A percentile compares a stretch with the other conserved stretches of the same genome.
These are phyloP conservation scores for Subanguina moxae DNA, from an alignment of 1,140 invertebrate genomes.

Conservation along the genomic window DNA sequence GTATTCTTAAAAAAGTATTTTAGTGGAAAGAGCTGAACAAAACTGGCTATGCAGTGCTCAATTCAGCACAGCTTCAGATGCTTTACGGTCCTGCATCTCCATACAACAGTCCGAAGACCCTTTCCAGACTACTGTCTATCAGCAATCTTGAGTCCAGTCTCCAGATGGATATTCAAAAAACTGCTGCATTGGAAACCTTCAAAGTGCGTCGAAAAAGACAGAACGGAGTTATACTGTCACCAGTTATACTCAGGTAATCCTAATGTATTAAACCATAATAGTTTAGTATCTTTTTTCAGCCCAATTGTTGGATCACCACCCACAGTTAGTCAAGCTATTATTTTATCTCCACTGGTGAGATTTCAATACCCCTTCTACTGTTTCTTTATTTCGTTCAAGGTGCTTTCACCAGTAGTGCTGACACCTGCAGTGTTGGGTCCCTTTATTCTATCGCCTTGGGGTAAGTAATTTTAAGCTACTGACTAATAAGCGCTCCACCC, in stretches of 20 bases:
- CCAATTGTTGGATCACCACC: slow-evolving; percentile 19
- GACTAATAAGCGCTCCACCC: slow-evolving; percentile 7
- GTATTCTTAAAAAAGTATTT: slow-evolving; percentile 3
- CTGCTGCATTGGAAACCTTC: slow-evolving; percentile 38
- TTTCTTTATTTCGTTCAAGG: slow-evolving; percentile 33
- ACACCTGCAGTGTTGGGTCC: slow-evolving; percentile 47
- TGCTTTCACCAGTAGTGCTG: slow-evolving; percentile 45
- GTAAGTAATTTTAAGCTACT: no score
- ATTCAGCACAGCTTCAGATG: slow-evolving; percentile 41
- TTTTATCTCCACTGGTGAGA: slow-evolving; percentile 43
- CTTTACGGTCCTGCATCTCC: slow-evolving; percentile 51
- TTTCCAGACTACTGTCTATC: slow-evolving; percentile 18
- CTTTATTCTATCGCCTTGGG: slow-evolving; percentile 40
- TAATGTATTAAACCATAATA: slow-evolving; percentile 21
- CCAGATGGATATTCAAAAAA: slow-evolving; percentile 31
- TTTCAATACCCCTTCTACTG: neutral
- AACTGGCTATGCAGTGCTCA: slow-evolving; percentile 47
- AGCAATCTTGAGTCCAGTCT: slow-evolving; percentile 21
- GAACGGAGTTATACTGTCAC: slow-evolving; percentile 41
- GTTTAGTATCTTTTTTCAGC: neutral
- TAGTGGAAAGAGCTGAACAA: slow-evolving; percentile 48
- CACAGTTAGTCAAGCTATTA: slow-evolving; percentile 4
- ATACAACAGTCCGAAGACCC: slow-evolving; percentile 37
- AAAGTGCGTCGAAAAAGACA: slow-evolving; percentile 26
- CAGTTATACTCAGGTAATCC: slow-evolving; percentile 16